Base-by-base conservation (phyloP, 1,140 invertebrate genomes). In the Caenorhabditis latens region DNA sequence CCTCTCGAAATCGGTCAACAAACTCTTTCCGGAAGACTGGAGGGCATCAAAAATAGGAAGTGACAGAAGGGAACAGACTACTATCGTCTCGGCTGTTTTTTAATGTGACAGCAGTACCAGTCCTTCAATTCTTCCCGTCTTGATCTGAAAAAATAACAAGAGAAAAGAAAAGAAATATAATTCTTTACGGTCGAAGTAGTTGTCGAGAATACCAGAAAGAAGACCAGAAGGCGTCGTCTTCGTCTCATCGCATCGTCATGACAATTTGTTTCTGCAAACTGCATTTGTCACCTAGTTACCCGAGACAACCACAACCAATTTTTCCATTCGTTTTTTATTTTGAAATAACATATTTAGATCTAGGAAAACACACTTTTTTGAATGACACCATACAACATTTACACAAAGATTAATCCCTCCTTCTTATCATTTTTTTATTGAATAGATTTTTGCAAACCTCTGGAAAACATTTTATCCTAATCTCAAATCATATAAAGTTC, bases 1-100 rank as follows among this genome's bases (percentile, higher is more conserved):
- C 46, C 71, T 79, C 71, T 53, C 46, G 46, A 79, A 79, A 79
- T 50, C 4, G 71, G 71, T 79, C 71, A 79, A 48, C 43, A 79
- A 21, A 40, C 61, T 42, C 65, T 13, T 46, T 21, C n/a, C 46
- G 13, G 24, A 16, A 11, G 40, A 11, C 9, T n/a, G 24, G 50
- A 53, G 21, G 50, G 71, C 19, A 79, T 79, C 7, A n/a, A 21
- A 79, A 53, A 79, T 24, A 11, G 61, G 32, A 63, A 63, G 8
- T 32, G 61, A 63, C 61, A 14, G 61, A 63, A 63, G 5, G 14
- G 24, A 63, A 32, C 21, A 63, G 24, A 58, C 55, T 58, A 14
- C n/a, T 58, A n/a, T 58, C 13, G 50, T 53, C 16, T 53, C 21
- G 57, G 21, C 57, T 21, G 14, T 21, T 63, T 63, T 63, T 63